Conservation (phyloP, 2,888 invertebrate genomes). For the Nephrotoma flavescens region DNA sequence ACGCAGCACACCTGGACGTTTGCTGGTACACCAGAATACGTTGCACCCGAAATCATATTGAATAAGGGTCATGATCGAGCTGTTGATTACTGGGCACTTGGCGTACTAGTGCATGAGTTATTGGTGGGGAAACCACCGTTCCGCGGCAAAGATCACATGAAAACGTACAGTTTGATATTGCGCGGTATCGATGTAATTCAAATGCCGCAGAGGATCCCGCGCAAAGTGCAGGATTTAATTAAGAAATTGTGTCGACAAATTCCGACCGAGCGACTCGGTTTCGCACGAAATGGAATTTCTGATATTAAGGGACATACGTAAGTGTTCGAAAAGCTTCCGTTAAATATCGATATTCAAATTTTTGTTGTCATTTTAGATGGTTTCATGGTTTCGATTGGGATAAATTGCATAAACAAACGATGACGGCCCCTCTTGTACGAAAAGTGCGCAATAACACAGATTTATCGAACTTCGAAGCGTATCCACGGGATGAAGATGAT, state of each 20-base stretch:
- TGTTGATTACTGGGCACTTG: slow-evolving; percentile 91
- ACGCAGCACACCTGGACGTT: slow-evolving; percentile 87
- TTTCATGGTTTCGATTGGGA: slow-evolving; percentile 87
- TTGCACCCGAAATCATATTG: slow-evolving; percentile 80
- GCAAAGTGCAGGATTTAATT: slow-evolving; percentile 67
- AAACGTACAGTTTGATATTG: slow-evolving; percentile 84
- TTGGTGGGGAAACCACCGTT: slow-evolving; percentile 83
- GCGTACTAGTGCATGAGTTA: slow-evolving; percentile 62
- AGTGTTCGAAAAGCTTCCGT: slow-evolving; percentile 16
- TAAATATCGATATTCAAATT: neutral
- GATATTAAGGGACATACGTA: slow-evolving; percentile 75
- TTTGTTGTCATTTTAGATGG: slow-evolving; percentile 46
- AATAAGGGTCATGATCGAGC: slow-evolving; percentile 63
- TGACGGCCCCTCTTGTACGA: slow-evolving; percentile 43
- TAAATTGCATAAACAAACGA: slow-evolving; percentile 46
- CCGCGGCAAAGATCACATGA: slow-evolving; percentile 81
- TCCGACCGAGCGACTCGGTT: slow-evolving; percentile 79
- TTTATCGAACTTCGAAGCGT: slow-evolving; percentile 72
- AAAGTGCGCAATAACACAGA: slow-evolving; percentile 35
- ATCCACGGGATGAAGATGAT: slow-evolving; percentile 64
- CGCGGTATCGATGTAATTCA: slow-evolving; percentile 79
- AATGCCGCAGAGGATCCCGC: slow-evolving; percentile 66
- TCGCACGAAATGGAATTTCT: slow-evolving; percentile 69
- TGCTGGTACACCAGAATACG: slow-evolving; percentile 88
- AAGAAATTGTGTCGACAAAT: slow-evolving; percentile 72